Evolutionary conservation across 2,113 vertebrate genomes (phyloP), one percentile per base, ranked within the genome.

Genomic region (Chaetura pelagica): DNA sequence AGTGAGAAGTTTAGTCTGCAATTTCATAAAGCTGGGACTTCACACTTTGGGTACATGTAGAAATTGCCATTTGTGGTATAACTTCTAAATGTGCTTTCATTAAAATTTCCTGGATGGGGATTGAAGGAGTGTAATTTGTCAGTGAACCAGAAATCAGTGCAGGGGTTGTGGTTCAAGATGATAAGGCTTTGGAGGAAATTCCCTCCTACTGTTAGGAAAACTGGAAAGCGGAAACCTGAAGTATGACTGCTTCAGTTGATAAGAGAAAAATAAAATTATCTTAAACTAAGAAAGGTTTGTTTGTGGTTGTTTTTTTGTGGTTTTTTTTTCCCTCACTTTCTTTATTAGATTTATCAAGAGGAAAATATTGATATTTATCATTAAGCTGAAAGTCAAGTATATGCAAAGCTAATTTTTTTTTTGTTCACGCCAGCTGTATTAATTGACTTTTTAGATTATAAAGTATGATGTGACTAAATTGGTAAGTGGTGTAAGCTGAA

Each of bases 141-240:
- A 93, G 66, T 73, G 89, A 97, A 95, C 72, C 66, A 97, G 77
- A 96, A 97, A 93, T 82, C 69, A 78, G 52, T 51, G 10, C 34
- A 92, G 91, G 68, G 90, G 95, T 97, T 98, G 97, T 98, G 98
- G 92, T 95, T 98, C 95, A 95, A 94, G 90, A 95, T 98, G 98
- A 98, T 98, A 98, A 98, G 95, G 57, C 58, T 40, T 84, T 92
- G 73, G 85, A 98, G 98, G 98, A 98, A 98, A 98, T 98, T 97
- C 97, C 94, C 83, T 98, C 98, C 97, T 93, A 96, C 91, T 96
- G 91, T 96, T 96, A 95, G 76, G 88, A 77, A 98, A 98, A 95
- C 94, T 97, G 89, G 48, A 89, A 93, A 94, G 87, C 90, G 96
- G 98, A 98, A 98, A 98, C 83, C 15, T 69, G 64, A 82, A 96